Conservation (phyloP, 2,888 invertebrate species). For the Yponomeuta cagnagella region DNA sequence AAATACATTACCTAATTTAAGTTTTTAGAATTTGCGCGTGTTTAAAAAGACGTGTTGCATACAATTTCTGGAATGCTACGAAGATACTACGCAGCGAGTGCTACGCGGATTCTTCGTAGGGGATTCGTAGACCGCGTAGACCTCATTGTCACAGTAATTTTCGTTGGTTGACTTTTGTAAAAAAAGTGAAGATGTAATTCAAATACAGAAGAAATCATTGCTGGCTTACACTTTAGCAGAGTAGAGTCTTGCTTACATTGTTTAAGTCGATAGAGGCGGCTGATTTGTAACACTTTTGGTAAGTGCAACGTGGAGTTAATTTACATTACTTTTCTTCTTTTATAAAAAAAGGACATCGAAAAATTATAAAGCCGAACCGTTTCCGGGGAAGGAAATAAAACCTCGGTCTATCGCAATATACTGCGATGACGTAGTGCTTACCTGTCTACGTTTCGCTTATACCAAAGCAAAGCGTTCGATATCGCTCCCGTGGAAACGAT, state of each 20-base stretch:
- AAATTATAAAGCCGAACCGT: background rate
- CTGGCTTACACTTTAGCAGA: too few relatives aligned
- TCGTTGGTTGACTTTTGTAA: too few relatives aligned
- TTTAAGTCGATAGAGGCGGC: too few relatives aligned
- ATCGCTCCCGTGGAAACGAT: constrained; percentile 49
- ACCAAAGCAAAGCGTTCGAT: constrained; percentile 57
- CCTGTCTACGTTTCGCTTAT: constrained; percentile 44
- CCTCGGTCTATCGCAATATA: background rate
- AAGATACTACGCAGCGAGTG: background rate
- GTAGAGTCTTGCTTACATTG: too few relatives aligned
- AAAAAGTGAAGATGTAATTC: too few relatives aligned
- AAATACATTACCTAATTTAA: too few relatives aligned
- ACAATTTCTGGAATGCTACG: background rate
- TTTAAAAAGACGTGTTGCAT: too few relatives aligned
- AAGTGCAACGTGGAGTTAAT: too few relatives aligned
- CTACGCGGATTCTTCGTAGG: background rate
- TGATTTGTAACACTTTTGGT: too few relatives aligned
- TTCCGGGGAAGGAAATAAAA: background rate
- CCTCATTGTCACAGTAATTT: background rate
- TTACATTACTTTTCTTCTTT: background rate
- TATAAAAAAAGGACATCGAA: background rate
- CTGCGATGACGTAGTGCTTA: constrained; percentile 18
- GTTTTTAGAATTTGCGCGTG: too few relatives aligned
- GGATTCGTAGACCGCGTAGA: background rate
- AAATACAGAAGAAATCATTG: too few relatives aligned